phyloP scores from a whole-genome alignment of 1,140 invertebrate genomes.

The Laodelphax striatellus region DNA sequence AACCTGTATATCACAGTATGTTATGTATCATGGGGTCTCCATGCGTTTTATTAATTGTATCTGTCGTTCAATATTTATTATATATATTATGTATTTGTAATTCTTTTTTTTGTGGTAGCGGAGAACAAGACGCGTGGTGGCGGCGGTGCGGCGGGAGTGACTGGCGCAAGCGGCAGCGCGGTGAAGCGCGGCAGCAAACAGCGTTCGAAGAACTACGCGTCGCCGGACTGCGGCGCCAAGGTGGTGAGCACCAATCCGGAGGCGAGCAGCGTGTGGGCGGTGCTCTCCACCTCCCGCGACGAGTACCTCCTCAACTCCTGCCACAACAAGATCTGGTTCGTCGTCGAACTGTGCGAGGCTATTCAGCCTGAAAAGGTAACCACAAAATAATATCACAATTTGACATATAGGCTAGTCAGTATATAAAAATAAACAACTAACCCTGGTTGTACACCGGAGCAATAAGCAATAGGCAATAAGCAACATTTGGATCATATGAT shows the following conservation, averaged over 20 bases:
- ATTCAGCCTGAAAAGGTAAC: constrained; percentile 75
- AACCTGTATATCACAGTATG: too few species aligned
- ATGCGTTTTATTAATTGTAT: neutral
- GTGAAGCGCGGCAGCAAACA: constrained; percentile 42
- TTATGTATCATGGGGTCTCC: too few species aligned
- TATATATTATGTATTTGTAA: too few species aligned
- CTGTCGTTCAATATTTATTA: too few species aligned
- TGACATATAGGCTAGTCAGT: too few species aligned
- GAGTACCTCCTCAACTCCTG: constrained; percentile 98
- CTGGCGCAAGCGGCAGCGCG: constrained; percentile 22
- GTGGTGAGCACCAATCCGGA: constrained; percentile 85
- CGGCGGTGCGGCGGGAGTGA: neutral
- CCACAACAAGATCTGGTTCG: constrained; percentile 80
- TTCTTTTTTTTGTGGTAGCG: constrained; percentile 4
- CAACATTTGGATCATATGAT: too few species aligned
- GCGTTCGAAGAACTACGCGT: constrained; percentile 84
- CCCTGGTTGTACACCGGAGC: too few species aligned
- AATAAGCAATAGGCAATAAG: too few species aligned
- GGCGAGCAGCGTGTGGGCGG: constrained; percentile 67
- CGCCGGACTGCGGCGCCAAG: constrained; percentile 94
- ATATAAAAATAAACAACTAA: too few species aligned
- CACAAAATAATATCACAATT: too few species aligned
- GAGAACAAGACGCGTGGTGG: constrained; percentile 20
- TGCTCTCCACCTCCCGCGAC: constrained; percentile 80
- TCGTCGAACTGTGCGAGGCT: constrained; percentile 94